phyloP scores from a whole-genome alignment of 2,888 invertebrate species.

The Lissocephala sabroskyi region DNA sequence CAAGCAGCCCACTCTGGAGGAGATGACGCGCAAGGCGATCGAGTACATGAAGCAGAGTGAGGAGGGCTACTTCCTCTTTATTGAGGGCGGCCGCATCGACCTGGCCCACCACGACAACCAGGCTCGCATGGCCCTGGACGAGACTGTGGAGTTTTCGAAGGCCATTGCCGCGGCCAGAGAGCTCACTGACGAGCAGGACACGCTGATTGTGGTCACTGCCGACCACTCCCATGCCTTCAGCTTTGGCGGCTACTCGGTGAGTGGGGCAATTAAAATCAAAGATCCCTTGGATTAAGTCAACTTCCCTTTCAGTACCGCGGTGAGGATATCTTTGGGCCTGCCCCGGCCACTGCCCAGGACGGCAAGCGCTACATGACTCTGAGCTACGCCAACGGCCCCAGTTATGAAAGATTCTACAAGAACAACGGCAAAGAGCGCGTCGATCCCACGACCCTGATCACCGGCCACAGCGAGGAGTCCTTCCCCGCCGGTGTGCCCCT shows the following conservation, averaged over 20 bases:
- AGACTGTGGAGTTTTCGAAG: constrained; percentile 80
- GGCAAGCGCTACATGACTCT: constrained; percentile 79
- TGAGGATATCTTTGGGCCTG: constrained; percentile 55
- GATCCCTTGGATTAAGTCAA: neutral
- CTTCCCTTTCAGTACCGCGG: constrained; percentile 47
- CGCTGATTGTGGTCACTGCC: constrained; percentile 85
- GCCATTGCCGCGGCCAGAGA: constrained; percentile 79
- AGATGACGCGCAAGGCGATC: constrained; percentile 87
- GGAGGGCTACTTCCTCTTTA: constrained; percentile 85
- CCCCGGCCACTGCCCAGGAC: constrained; percentile 70
- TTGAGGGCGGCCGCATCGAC: constrained; percentile 77
- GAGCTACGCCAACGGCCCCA: constrained; percentile 84
- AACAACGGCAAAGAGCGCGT: constrained; percentile 42
- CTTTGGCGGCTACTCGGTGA: constrained; percentile 80
- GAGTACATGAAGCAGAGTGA: constrained; percentile 78
- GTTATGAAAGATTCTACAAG: constrained; percentile 72
- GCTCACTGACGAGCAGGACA: constrained; percentile 79
- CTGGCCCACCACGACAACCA: constrained; percentile 67
- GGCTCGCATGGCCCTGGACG: constrained; percentile 68
- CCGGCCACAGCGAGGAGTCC: constrained; percentile 44
- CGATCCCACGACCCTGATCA: constrained; percentile 57
- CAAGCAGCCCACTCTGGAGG: constrained; percentile 79
- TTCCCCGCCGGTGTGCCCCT: constrained; percentile 76
- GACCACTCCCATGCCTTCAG: constrained; percentile 87
- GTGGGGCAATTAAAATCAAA: constrained; percentile 9